Base-by-base conservation (phyloP, 2,113 vertebrate genomes). In the Butorides virescens region DNA sequence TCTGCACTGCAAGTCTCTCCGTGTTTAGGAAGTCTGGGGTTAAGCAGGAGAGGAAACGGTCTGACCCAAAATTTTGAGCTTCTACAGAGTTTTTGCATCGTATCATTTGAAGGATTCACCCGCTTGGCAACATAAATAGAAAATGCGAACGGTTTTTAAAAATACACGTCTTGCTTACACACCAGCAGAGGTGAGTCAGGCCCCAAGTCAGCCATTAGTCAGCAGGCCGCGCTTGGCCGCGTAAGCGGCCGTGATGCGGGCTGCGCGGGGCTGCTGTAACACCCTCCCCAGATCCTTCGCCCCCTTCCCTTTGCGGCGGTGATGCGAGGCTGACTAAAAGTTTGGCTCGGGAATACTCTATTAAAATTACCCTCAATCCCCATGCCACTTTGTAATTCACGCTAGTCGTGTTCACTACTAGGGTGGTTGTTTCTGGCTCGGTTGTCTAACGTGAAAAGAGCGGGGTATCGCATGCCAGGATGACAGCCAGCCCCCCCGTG, bases 401-500 rank as follows among this genome's bases (percentile, higher is more conserved):
- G 5, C 34, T 32, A 7, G 15, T 20, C 56, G 8, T 37, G 4
- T 22, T 81, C 30, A 3, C 34, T 55, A 2, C 34, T 65, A 2
- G 18, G 53, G 25, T 11, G 16, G 50, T 30, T 10, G 3, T 77
- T 95, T 79, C 47, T 67, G 66, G 9, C 61, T 82, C 6, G 2
- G 1, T 53, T 67, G 37, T 50, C 71, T 71, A 2, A 46, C 63
- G 22, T 66, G 42, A 44, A 37, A 50, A 58, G 52, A 49, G 8
- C 0, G 1, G 23, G 58, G 7, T 63, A 30, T 39, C 32, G 10
- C 2, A 0, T 27, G 15, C 14, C 32, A 53, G 21, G 22, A 27
- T 81, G 66, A 29, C 44, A 52, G 36, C 62, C 67, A 76, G 10
- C 55, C 34, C 3, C 0, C 17, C 32, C 3, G 2, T 63, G 59